phyloP scores from a whole-genome alignment of 2,113 vertebrate genomes.

The Chamaea fasciata region DNA sequence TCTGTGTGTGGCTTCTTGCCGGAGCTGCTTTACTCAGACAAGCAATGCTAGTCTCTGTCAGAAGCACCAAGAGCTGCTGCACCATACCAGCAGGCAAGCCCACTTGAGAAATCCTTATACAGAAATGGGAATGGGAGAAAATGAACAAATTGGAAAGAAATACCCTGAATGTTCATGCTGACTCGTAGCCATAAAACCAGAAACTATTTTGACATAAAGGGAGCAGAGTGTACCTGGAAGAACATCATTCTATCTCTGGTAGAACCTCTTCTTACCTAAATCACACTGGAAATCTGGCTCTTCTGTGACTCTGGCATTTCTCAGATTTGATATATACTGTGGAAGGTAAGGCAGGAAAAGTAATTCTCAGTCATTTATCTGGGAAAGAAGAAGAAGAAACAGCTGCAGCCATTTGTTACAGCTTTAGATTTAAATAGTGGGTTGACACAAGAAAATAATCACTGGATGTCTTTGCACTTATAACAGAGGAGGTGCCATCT shows the following conservation, averaged over 20 bases:
- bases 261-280: background rate
- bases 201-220: background rate
- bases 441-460: background rate
- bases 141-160: background rate
- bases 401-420: background rate
- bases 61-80: background rate
- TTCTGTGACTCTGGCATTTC: background rate
- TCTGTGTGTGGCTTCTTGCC: accelerated
- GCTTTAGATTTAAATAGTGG: background rate
- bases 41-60: background rate
- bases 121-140: background rate
- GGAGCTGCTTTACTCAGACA: accelerated
- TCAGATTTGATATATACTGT: background rate
- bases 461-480: background rate
- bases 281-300: background rate
- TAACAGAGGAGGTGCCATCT: accelerated
- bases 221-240: constrained; percentile 14
- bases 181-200: background rate
- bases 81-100: background rate
- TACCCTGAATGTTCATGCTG: background rate
- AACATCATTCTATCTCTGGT: background rate
- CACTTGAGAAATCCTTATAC: background rate
- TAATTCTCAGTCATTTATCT: background rate
- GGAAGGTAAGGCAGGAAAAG: background rate
- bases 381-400: background rate